A percentile compares a stretch with the other conserved stretches of the same genome.
These are phyloP conservation scores for Eubasilissa splendida DNA, from an alignment of 2,888 invertebrate species.

Conservation along the genomic window DNA sequence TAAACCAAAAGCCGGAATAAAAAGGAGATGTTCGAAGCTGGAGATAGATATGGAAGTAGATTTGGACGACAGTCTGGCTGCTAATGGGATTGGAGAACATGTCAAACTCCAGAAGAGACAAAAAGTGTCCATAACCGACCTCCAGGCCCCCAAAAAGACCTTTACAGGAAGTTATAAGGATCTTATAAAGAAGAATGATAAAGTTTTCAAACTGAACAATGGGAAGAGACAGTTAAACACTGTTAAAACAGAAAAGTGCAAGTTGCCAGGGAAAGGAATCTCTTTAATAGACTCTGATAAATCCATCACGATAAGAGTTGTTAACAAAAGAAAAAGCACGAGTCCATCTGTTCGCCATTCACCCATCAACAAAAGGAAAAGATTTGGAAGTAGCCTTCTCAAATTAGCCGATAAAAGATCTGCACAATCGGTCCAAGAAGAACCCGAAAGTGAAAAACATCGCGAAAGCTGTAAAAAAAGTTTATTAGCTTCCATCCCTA, in stretches of 20 bases:
- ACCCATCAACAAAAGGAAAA: conserved; percentile 62
- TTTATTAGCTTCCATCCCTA: conserved; percentile 60
- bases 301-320: conserved; percentile 47
- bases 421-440: conserved; percentile 59
- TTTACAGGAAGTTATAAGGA: conserved; percentile 59
- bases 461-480: conserved; percentile 49
- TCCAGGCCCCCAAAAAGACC: conserved; percentile 57
- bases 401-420: conserved; percentile 52
- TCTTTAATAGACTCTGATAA: conserved; percentile 55
- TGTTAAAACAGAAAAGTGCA: conserved; percentile 60
- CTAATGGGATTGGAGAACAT: conserved; percentile 72
- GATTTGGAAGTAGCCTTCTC: conserved; percentile 55
- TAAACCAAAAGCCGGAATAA: conserved; percentile 64
- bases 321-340: conserved; percentile 62
- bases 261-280: conserved; percentile 39
- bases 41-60: conserved; percentile 71
- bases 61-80: conserved; percentile 68
- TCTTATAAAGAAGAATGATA: conserved; percentile 68
- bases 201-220: conserved; percentile 64
- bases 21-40: conserved; percentile 69
- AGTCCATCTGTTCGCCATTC: conserved; percentile 43
- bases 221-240: conserved; percentile 67
- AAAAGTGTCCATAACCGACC: conserved; percentile 63
- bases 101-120: conserved; percentile 72
- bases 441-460: conserved; percentile 61